Conservation (phyloP, 2,113 vertebrate genomes). For the Limnothrissa miodon region DNA sequence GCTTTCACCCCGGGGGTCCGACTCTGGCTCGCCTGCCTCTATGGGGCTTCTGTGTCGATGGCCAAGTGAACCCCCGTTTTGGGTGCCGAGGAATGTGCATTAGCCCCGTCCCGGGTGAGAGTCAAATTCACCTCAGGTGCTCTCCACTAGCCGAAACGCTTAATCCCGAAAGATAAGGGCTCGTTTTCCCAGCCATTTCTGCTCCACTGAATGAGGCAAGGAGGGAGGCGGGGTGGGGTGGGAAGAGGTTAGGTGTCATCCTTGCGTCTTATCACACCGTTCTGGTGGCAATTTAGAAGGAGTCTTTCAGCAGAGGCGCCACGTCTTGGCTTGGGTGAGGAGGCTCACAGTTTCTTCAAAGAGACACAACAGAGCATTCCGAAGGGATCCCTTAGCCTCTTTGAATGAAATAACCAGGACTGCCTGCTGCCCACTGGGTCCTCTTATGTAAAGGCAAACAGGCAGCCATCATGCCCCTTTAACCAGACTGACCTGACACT, state of each 20-base stretch:
- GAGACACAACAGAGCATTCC: not conserved
- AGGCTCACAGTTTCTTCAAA: conserved; percentile 1
- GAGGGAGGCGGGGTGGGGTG: conserved; percentile 62
- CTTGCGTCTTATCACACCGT: conserved; percentile 17
- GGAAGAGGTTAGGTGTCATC: conserved; percentile 41
- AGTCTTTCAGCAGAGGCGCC: not conserved
- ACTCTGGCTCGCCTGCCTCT: conserved; percentile 61
- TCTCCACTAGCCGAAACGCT: conserved; percentile 64
- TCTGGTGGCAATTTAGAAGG: not conserved
- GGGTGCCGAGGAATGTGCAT: conserved; percentile 75
- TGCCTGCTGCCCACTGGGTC: not conserved
- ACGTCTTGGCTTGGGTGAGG: not conserved
- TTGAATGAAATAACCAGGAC: not conserved
- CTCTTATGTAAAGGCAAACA: not conserved
- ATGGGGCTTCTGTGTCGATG: conserved; percentile 73
- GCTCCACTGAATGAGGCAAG: conserved; percentile 37
- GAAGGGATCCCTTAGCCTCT: not conserved
- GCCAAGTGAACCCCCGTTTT: conserved; percentile 69
- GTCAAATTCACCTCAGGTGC: conserved; percentile 71
- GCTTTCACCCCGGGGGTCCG: conserved; percentile 68
- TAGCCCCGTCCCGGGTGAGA: conserved; percentile 69
- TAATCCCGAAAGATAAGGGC: conserved; percentile 70
- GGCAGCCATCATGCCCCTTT: not conserved
- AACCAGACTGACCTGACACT: not conserved
- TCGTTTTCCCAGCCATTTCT: conserved; percentile 55